A percentile compares a stretch with the other conserved stretches of the same genome.
Evolutionary conservation across 2,113 vertebrate genomes (phyloP).

Genomic region (Argyrosomus japonicus): DNA sequence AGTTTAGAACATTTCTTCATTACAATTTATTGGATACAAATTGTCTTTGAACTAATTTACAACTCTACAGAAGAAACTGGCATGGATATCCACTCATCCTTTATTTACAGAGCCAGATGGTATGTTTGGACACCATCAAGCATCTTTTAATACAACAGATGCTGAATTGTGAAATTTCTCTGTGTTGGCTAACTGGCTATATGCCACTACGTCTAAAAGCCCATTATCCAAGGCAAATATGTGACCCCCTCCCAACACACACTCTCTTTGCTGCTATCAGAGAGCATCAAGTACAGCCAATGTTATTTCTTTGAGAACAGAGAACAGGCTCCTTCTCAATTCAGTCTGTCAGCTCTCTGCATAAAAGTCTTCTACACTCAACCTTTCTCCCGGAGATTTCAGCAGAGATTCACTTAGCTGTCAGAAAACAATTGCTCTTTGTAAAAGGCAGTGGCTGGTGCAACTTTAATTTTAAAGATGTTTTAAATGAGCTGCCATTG

Average conservation of each 20-base stretch:
- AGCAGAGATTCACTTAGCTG: constrained; percentile 74
- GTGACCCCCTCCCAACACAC: constrained; percentile 35
- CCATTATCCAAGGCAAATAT: constrained; percentile 71
- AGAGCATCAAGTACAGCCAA: constrained; percentile 59
- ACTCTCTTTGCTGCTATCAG: constrained; percentile 50
- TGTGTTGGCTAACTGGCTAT: constrained; percentile 58
- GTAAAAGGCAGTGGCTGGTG: constrained; percentile 64
- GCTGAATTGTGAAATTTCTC: constrained; percentile 62
- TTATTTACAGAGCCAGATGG: constrained; percentile 73
- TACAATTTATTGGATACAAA: constrained; percentile 36
- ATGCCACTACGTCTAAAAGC: constrained; percentile 66
- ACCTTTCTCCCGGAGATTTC: constrained; percentile 62
- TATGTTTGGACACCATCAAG: constrained; percentile 62
- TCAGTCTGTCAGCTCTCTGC: constrained; percentile 62
- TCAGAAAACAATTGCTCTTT: constrained; percentile 79
- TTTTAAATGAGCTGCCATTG: constrained; percentile 78
- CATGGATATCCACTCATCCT: constrained; percentile 56
- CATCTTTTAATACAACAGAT: constrained; percentile 69
- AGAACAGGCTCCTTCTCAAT: constrained; percentile 60
- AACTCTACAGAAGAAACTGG: constrained; percentile 52
- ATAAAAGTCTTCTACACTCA: constrained; percentile 62
- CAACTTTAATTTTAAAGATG: constrained; percentile 81
- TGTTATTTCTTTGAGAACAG: constrained; percentile 70
- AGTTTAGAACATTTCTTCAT: constrained; percentile 7
- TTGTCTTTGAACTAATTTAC: constrained; percentile 40